Conservation (phyloP, 2,888 invertebrate species). For the Meganola albula region DNA sequence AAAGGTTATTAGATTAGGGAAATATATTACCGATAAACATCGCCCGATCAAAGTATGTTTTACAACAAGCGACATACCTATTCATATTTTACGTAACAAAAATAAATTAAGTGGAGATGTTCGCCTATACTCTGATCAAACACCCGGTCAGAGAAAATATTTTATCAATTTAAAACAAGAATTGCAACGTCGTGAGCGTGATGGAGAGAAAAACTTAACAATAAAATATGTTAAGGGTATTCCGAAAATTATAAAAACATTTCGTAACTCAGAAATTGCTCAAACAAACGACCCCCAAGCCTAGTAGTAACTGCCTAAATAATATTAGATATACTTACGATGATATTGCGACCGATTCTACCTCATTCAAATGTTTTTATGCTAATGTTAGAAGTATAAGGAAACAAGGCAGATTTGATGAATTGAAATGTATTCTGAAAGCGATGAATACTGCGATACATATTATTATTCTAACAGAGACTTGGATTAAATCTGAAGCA, state of each 20-base stretch:
- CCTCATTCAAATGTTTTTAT: conserved; percentile 2
- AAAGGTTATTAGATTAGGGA: conserved; percentile 4
- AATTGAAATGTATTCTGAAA: conserved; percentile 4
- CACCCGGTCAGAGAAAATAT: conserved; percentile 5
- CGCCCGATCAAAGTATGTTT: conserved; percentile 6
- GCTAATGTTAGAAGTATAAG: conserved; percentile 4
- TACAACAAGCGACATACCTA: neutral
- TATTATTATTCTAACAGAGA: conserved; percentile 3
- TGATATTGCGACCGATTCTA: conserved; percentile 1
- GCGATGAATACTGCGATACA: conserved; percentile 1
- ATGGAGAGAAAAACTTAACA: conserved; percentile 4
- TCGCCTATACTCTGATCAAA: conserved; percentile 3
- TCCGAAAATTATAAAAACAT: conserved; percentile 3
- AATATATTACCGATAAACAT: conserved; percentile 4
- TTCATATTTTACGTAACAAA: conserved; percentile 2
- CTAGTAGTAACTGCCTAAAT: no score
- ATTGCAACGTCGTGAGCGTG: conserved; percentile 1
- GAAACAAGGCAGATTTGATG: conserved; percentile 2
- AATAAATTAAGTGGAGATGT: conserved; percentile 3
- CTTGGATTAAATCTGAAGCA: conserved; percentile 1
- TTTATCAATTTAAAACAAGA: conserved; percentile 4
- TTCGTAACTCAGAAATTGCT: conserved; percentile 8
- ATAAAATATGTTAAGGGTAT: conserved; percentile 6
- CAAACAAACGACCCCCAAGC: no score
- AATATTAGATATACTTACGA: neutral